Conservation (phyloP, 2,113 vertebrate genomes). For the Orycteropus afer region DNA sequence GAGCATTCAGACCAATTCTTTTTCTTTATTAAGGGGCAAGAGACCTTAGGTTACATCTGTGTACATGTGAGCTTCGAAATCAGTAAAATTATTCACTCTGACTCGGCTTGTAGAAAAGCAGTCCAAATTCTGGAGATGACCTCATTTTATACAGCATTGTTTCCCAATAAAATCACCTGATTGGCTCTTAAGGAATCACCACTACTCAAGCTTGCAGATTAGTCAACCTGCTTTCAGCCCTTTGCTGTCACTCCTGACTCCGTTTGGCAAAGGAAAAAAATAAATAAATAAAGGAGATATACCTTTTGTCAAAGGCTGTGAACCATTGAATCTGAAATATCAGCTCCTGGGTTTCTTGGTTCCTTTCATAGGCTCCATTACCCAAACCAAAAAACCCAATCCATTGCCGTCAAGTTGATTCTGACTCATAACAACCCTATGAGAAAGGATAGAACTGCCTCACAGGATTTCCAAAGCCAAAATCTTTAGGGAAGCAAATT, state of each 20-base stretch:
- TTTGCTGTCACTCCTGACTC: neutral
- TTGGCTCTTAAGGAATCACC: neutral
- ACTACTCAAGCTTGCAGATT: neutral
- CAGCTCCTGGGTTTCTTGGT: neutral
- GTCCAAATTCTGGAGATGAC: neutral
- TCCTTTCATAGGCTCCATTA: neutral
- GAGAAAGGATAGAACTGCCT: too few relatives aligned
- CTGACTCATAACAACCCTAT: neutral
- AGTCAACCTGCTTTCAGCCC: neutral
- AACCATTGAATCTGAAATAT: constrained; percentile 8
- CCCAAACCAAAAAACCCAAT: neutral
- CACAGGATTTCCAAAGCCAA: neutral
- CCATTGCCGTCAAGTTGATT: neutral
- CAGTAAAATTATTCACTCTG: neutral
- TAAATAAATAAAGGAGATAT: neutral
- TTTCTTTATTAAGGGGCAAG: neutral
- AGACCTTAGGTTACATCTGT: neutral
- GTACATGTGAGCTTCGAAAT: neutral
- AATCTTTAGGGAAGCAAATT: neutral
- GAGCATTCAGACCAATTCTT: neutral
- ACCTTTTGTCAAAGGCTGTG: constrained; percentile 8
- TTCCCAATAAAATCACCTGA: constrained; percentile 5
- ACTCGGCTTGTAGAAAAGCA: neutral
- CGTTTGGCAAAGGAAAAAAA: neutral
- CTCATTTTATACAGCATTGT: neutral